phyloP scores from a whole-genome alignment of 2,113 vertebrate genomes.

The Sciurus niger region DNA sequence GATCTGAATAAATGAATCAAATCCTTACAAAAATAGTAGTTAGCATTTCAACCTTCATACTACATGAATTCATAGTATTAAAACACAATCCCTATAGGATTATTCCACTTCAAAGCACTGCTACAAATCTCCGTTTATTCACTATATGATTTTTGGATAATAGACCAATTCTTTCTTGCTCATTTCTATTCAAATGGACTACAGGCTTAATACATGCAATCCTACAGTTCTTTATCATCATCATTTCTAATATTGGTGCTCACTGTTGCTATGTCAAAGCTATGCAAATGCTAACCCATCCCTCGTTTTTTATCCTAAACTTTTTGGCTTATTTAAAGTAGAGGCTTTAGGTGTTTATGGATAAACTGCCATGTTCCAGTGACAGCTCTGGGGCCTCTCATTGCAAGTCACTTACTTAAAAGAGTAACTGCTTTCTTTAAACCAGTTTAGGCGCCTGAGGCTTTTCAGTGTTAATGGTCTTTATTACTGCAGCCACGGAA shows the following conservation, averaged over 20 bases:
- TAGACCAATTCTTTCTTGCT: neutral
- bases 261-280: neutral
- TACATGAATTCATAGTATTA: neutral
- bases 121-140: neutral
- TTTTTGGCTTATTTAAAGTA: slow-evolving; percentile 52
- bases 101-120: neutral
- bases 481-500: neutral
- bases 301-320: neutral
- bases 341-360: neutral
- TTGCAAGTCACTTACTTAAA: neutral
- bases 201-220: neutral
- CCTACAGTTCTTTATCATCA: neutral
- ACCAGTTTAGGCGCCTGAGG: neutral
- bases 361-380: neutral
- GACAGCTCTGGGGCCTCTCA: neutral
- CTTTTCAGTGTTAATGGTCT: neutral
- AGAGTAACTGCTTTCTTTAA: neutral
- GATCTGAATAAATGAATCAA: neutral
- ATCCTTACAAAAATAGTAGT: neutral
- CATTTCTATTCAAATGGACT: neutral
- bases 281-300: neutral
- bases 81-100: neutral
- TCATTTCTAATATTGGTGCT: neutral
- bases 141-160: neutral
- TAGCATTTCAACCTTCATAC: neutral